Evolutionary conservation across 1,140 invertebrate species (phyloP).

Genomic region (Euwallacea fornicatus): DNA sequence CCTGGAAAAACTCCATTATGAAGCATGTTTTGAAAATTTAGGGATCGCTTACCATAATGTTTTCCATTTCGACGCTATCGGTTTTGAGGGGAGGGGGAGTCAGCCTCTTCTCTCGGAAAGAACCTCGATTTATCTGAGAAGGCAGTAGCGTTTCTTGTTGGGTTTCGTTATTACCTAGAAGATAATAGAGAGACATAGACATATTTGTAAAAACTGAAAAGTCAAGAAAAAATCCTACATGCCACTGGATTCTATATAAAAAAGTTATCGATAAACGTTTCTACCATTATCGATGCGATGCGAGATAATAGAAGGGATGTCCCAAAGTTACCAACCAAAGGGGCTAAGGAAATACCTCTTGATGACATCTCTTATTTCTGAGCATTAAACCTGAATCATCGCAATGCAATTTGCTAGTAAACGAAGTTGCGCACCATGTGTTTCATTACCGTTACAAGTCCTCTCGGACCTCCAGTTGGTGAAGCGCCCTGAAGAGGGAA

Average conservation of each 20-base stretch:
- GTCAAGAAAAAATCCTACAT: neutral
- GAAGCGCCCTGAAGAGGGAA: constrained; percentile 55
- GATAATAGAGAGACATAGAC: constrained; percentile 5
- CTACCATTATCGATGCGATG: neutral
- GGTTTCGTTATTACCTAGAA: constrained; percentile 60
- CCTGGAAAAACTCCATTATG: constrained; percentile 13
- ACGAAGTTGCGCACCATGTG: constrained; percentile 14
- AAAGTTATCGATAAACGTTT: neutral
- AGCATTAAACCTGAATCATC: too few relatives aligned
- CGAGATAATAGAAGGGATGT: too few relatives aligned
- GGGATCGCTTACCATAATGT: constrained; percentile 41
- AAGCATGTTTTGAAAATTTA: neutral
- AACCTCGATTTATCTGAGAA: constrained; percentile 47
- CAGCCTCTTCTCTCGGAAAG: constrained; percentile 43
- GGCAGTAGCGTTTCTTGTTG: constrained; percentile 70
- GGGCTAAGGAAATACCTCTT: too few relatives aligned
- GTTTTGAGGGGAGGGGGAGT: constrained; percentile 48
- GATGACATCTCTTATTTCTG: too few relatives aligned
- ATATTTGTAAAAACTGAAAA: neutral
- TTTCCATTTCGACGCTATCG: constrained; percentile 53
- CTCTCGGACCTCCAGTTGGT: constrained; percentile 61
- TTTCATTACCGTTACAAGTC: constrained; percentile 65
- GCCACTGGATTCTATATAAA: neutral
- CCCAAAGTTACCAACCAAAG: too few relatives aligned
- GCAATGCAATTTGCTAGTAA: neutral